These are phyloP conservation scores for Gymnocypris eckloni DNA, from an alignment of 2,797 vertebrate species.

Conservation along the genomic window DNA sequence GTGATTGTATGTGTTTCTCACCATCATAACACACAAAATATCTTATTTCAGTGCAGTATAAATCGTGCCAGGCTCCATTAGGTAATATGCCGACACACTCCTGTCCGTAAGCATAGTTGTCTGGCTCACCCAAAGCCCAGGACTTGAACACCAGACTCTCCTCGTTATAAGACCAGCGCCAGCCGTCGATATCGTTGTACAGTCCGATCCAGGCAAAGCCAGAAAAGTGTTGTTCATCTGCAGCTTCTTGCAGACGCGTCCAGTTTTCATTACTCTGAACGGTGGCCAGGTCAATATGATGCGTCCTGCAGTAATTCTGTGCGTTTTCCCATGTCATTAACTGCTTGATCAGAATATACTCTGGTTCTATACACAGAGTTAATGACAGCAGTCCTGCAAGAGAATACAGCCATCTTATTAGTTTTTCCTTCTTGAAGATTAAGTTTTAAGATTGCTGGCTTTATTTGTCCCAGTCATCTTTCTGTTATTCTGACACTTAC, in stretches of 20 bases:
- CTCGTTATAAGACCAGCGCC: slow-evolving; percentile 26
- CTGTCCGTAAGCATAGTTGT: neutral
- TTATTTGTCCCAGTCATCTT: no score
- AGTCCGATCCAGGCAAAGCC: slow-evolving; percentile 18
- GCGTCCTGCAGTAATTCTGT: slow-evolving; percentile 29
- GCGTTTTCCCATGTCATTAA: neutral
- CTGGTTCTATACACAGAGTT: no score
- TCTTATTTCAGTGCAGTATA: rapidly evolving
- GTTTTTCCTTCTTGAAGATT: no score
- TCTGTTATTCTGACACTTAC: no score
- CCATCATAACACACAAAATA: slow-evolving; percentile 16
- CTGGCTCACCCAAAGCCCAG: rapidly evolving
- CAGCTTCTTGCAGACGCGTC: neutral
- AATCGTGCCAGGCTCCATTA: rapidly evolving
- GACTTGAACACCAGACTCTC: neutral
- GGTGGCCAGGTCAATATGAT: slow-evolving; percentile 19
- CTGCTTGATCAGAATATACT: neutral
- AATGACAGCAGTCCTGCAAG: no score
- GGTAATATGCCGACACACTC: neutral
- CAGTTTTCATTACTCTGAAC: slow-evolving; percentile 23
- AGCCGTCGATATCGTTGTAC: slow-evolving; percentile 33
- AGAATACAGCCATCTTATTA: no score
- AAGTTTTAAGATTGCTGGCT: no score
- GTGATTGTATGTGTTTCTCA: neutral
- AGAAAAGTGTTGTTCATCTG: rapidly evolving